Evolutionary conservation across 2,113 vertebrate genomes (phyloP), one percentile per base, ranked within the genome.

Genomic region (Capreolus pygargus): DNA sequence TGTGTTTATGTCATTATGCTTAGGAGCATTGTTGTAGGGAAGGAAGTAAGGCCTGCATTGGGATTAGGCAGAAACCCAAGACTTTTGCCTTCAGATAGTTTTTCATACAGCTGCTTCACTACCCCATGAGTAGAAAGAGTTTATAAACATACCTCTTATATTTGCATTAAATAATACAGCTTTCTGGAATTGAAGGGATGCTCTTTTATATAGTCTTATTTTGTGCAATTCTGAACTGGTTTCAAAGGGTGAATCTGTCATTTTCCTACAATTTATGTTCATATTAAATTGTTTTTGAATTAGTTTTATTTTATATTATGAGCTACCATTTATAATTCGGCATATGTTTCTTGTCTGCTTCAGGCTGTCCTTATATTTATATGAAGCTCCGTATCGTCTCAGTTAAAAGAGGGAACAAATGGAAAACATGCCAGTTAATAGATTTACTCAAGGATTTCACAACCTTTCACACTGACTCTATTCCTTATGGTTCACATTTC

Each of bases 401-500:
- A 79, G 67, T 93, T 88, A 82, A 67, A 97, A 89, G 50, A 81
- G 19, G 14, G 15, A 94, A 89, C 47, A 97, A 85, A 95, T 88
- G 54, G 64, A 88, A 95, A 98, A 90, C 27, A 82, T n/a, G n/a
- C 3, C 92, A 64, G 45, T 89, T 76, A 94, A n/a, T 25, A 94
- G 84, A 87, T 97, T 97, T 97, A 95, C 94, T 95, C 83, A 90
- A 91, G 43, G 58, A 55, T 84, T 93, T 94, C 89, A 83, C 33
- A 93, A 64, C 23, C 33, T 25, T 76, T 92, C 79, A 70, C 14
- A 70, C 85, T 83, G 43, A 61, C 6, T 70, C 36, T 87, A 47
- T 92, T 96, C 28, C 28, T 90, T 92, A 97, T 96, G 36, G 54
- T 16, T 57, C 90, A 96, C 76, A 78, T 92, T 82, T 88, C 50